These are phyloP conservation scores for Drosophila kikkawai DNA, from an alignment of 1,140 invertebrate genomes.

Conservation along the genomic window DNA sequence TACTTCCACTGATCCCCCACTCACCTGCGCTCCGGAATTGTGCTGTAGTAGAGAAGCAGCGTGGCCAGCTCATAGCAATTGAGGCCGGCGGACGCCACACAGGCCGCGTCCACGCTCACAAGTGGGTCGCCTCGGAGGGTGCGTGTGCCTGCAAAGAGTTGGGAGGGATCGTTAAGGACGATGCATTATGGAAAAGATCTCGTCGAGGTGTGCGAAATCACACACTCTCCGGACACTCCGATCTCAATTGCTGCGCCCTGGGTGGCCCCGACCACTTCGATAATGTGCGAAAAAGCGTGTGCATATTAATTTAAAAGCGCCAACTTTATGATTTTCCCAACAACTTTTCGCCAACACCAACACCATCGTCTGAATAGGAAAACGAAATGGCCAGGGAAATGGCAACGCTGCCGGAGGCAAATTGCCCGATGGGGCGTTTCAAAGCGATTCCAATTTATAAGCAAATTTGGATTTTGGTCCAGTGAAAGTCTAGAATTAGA, in stretches of 20 bases:
- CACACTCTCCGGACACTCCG: conserved; percentile 19
- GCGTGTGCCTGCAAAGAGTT: conserved; percentile 71
- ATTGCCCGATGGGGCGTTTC: conserved; percentile 65
- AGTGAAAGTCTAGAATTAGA: conserved; percentile 81
- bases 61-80: conserved; percentile 87
- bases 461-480: conserved; percentile 54
- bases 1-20: conserved; percentile 31
- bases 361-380: not conserved
- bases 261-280: conserved; percentile 62
- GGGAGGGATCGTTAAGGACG: conserved; percentile 7
- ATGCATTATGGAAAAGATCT: conserved; percentile 26
- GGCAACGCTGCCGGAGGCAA: conserved; percentile 42
- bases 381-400: conserved; percentile 26
- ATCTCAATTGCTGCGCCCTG: conserved; percentile 68
- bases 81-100: conserved; percentile 85
- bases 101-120: conserved; percentile 86
- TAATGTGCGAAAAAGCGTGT: conserved; percentile 82
- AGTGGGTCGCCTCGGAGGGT: conserved; percentile 86
- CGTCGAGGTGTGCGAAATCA: conserved; percentile 33
- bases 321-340: conserved; percentile 29
- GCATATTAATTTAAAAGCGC: conserved; percentile 75
- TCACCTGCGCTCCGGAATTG: conserved; percentile 86
- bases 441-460: conserved; percentile 73
- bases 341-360: conserved; percentile 15
- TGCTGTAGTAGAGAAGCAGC: conserved; percentile 86